Evolutionary conservation across 2,797 vertebrate species (phyloP).

Genomic region (Acropternis orthonyx): DNA sequence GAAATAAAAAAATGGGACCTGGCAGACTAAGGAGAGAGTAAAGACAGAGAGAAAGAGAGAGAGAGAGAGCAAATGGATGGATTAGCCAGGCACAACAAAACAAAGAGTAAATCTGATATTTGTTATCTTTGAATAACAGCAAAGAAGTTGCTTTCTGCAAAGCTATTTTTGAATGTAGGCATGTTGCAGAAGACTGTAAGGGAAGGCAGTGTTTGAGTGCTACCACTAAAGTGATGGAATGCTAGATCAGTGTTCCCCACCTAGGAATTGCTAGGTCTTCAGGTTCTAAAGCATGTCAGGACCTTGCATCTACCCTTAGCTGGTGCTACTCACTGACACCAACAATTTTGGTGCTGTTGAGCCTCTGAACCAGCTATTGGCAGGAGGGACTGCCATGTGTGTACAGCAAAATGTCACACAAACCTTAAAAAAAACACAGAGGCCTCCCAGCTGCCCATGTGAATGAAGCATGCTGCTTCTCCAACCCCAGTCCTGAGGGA

Average conservation of each 20-base stretch:
- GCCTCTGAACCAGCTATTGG: neutral
- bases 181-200: neutral
- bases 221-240: neutral
- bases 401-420: neutral
- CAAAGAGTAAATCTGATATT: neutral
- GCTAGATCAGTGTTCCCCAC: neutral
- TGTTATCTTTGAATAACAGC: neutral
- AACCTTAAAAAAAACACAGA: neutral
- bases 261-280: neutral
- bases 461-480: neutral
- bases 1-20: neutral
- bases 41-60: neutral
- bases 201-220: neutral
- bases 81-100: neutral
- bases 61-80: neutral
- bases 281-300: neutral
- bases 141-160: neutral
- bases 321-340: neutral
- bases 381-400: neutral
- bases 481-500: neutral
- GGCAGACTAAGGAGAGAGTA: neutral
- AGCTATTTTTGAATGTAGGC: neutral
- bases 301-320: neutral
- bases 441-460: neutral
- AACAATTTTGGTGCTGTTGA: neutral